A percentile compares a stretch with the other conserved stretches of the same genome.
These are phyloP conservation scores for Hypotaenidia okinawae DNA, from an alignment of 2,797 vertebrate genomes.

Conservation along the genomic window DNA sequence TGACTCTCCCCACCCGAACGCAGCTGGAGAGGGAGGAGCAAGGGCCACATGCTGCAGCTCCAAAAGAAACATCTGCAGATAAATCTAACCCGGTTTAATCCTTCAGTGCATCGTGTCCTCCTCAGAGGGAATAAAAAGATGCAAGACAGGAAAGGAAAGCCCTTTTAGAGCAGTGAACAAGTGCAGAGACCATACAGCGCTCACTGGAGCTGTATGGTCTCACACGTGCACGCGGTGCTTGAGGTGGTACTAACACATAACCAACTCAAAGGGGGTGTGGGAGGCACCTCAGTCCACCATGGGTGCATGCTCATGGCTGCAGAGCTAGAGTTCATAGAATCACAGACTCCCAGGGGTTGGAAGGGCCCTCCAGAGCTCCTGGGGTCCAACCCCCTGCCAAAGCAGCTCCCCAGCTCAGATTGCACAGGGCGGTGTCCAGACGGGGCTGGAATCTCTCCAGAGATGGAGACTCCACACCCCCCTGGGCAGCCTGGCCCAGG, in stretches of 20 bases:
- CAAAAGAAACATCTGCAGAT: not conserved
- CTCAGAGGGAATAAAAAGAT: not conserved
- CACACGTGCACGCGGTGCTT: accelerated
- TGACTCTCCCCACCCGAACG: accelerated
- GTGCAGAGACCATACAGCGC: not conserved
- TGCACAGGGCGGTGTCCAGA: too few species aligned
- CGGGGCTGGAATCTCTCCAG: too few species aligned
- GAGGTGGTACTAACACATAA: not conserved
- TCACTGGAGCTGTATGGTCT: accelerated
- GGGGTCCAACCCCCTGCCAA: too few species aligned
- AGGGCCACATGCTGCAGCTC: not conserved
- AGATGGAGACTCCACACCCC: too few species aligned
- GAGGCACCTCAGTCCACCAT: not conserved
- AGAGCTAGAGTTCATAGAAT: not conserved
- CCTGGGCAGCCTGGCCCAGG: too few species aligned
- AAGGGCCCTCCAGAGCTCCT: too few species aligned
- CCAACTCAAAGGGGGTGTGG: accelerated
- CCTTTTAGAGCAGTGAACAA: not conserved
- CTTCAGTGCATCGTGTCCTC: not conserved
- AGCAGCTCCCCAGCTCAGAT: too few species aligned
- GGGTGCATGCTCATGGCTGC: accelerated
- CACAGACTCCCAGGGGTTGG: too few species aligned
- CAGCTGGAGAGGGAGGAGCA: not conserved
- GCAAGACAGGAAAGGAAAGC: not conserved
- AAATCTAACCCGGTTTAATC: not conserved